Evolutionary conservation across 2,113 vertebrate species (phyloP).

Genomic region (Ptychochromis oligacanthus): DNA sequence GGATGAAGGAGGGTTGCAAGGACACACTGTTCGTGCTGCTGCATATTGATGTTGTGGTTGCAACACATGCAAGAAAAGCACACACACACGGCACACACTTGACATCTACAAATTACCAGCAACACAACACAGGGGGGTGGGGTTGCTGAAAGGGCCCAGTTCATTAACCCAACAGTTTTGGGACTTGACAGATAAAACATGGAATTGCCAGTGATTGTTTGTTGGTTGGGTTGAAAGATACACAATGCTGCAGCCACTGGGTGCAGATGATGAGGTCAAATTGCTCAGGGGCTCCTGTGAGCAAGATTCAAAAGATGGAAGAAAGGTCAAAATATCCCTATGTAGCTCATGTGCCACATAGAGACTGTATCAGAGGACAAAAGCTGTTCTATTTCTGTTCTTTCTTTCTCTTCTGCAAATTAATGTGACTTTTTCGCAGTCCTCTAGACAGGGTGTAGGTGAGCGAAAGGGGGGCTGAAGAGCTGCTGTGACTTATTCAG

Average conservation of each 20-base stretch:
- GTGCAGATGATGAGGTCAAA: slow-evolving; percentile 52
- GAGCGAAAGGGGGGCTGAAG: background rate
- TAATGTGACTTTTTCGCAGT: background rate
- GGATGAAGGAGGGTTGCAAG: slow-evolving; percentile 39
- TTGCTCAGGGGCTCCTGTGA: slow-evolving; percentile 35
- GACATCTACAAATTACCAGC: slow-evolving; percentile 26
- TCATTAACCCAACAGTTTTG: slow-evolving; percentile 55
- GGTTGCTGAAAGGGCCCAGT: slow-evolving; percentile 35
- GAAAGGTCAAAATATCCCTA: slow-evolving; percentile 40
- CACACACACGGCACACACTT: background rate
- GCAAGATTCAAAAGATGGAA: slow-evolving; percentile 50
- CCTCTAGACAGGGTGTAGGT: background rate
- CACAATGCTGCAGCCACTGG: background rate
- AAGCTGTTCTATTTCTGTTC: background rate
- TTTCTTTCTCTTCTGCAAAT: slow-evolving; percentile 3
- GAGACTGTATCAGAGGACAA: slow-evolving; percentile 1
- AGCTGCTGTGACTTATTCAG: background rate
- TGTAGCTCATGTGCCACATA: slow-evolving; percentile 21
- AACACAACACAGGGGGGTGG: slow-evolving; percentile 14
- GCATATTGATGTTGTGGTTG: slow-evolving; percentile 26
- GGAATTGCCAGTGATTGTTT: slow-evolving; percentile 14
- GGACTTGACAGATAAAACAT: slow-evolving; percentile 14
- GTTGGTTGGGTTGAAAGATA: slow-evolving; percentile 5
- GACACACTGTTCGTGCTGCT: slow-evolving; percentile 26
- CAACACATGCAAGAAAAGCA: background rate